These are phyloP conservation scores for Cartodere bifasciata DNA, from an alignment of 2,888 invertebrate genomes.

Conservation along the genomic window DNA sequence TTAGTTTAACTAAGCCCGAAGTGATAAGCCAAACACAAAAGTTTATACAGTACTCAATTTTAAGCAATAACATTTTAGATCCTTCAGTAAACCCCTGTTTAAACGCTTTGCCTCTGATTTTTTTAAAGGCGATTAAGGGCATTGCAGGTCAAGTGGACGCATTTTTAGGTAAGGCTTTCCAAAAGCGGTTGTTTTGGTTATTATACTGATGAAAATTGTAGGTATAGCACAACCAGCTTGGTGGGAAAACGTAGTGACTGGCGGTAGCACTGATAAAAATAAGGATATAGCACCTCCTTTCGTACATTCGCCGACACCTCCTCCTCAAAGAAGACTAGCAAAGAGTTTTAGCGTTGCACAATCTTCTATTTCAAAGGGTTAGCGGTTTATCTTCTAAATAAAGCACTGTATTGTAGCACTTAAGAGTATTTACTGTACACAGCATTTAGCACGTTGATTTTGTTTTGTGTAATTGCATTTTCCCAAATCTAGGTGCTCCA, in stretches of 20 bases:
- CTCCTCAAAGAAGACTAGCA: slow-evolving; percentile 75
- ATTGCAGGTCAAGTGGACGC: slow-evolving; percentile 90
- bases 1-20: slow-evolving; percentile 78
- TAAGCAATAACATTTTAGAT: slow-evolving; percentile 66
- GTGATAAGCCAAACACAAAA: slow-evolving; percentile 55
- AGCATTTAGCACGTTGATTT: too few relatives aligned
- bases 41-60: slow-evolving; percentile 67
- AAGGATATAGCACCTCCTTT: slow-evolving; percentile 31
- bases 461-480: background rate
- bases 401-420: too few relatives aligned
- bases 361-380: slow-evolving; percentile 51
- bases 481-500: slow-evolving; percentile 60
- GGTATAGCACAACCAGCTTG: slow-evolving; percentile 38
- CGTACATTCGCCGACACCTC: slow-evolving; percentile 65
- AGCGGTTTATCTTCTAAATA: too few relatives aligned
- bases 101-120: slow-evolving; percentile 72
- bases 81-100: slow-evolving; percentile 87
- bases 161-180: slow-evolving; percentile 77
- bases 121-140: slow-evolving; percentile 86
- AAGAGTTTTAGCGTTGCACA: slow-evolving; percentile 87
- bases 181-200: too few relatives aligned
- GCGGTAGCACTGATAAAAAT: slow-evolving; percentile 32
- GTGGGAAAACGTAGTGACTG: slow-evolving; percentile 37
- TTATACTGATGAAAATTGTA: slow-evolving; percentile 16
- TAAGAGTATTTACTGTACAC: too few relatives aligned